Base-by-base conservation (phyloP, 1,140 invertebrate genomes). In the Varroa destructor region DNA sequence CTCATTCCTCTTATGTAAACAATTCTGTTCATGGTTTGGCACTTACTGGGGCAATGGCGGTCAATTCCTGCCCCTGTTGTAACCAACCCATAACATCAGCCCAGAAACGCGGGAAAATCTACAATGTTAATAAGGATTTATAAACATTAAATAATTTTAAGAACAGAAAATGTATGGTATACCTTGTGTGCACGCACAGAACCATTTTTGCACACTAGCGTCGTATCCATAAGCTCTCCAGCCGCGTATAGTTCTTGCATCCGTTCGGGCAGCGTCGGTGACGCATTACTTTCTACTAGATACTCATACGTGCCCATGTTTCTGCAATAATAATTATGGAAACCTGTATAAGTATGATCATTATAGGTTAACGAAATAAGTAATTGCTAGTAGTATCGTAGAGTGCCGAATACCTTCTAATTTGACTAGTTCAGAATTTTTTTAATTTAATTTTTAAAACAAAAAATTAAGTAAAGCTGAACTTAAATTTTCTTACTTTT, bases 181-280 rank as follows among this genome's bases (percentile, higher is more conserved):
- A 51, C 46, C 46, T 67, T 67, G 46, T 67, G 61, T 12, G 61
- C 61, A 14, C 61, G 40, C 36, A 40, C 61, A 40, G 61, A 67
- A 40, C 61, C 61, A 67, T 67, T 46, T 8, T 67, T 67, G 36
- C 61, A 67, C 2, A 67, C 61, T n/a, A 67, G 61, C 36, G 61
- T 67, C 1, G 61, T 67, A 46, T 67, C 61, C 36, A 67, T 14
- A 40, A 67, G 46, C 36, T 67, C 61, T 67, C 46, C 61, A 4
- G 40, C 46, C 36, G 61, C 14, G 8, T 67, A 67, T 43, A 43
- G 46, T 40, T 67, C 61, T 8, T 67, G 61, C 12, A 67, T 43
- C 8, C 46, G 14, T 46, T 67, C 61, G 1, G 37, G 46, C 37
- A 67, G 40, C 40, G 12, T 67, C 40, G 40, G 40, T 14, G 40